Evolutionary conservation across 1,140 invertebrate genomes (phyloP).

Genomic region (Conopomorpha cramerella): DNA sequence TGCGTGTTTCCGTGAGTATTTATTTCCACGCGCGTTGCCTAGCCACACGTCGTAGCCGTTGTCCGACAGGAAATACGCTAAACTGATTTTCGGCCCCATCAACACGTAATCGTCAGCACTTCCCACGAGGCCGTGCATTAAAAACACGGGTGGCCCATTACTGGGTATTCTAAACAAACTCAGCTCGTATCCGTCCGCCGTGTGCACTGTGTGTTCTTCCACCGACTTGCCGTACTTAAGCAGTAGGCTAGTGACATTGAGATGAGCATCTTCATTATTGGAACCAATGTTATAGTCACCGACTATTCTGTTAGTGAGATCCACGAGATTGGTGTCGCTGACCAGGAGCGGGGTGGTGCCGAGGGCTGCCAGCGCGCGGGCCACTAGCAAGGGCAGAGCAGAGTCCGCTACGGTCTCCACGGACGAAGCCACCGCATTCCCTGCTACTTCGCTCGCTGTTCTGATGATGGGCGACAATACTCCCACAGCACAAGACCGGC

Average conservation of each 20-base stretch:
- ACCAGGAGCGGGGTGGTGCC: constrained; percentile 3
- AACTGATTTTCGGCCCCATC: constrained; percentile 62
- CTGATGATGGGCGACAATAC: no score
- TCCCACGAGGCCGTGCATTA: constrained; percentile 73
- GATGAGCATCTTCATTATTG: constrained; percentile 14
- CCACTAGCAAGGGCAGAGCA: no score
- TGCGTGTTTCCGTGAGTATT: constrained; percentile 63
- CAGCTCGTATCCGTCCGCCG: constrained; percentile 26
- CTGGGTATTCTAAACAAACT: constrained; percentile 21
- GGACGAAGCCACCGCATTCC: no score
- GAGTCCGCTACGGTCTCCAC: no score
- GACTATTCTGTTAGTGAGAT: constrained; percentile 6
- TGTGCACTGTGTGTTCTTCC: constrained; percentile 17
- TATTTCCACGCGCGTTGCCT: constrained; percentile 69
- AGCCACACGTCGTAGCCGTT: constrained; percentile 74
- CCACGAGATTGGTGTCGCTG: constrained; percentile 7
- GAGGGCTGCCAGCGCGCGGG: constrained; percentile 5
- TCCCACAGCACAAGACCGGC: no score
- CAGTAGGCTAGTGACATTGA: constrained; percentile 17
- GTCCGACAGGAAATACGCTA: constrained; percentile 67
- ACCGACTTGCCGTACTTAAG: constrained; percentile 21
- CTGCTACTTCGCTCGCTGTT: no score
- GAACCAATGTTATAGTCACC: constrained; percentile 9
- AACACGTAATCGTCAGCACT: constrained; percentile 71
- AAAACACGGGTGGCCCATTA: constrained; percentile 50